These are phyloP conservation scores for Strigops habroptila DNA, from an alignment of 2,113 vertebrate genomes.

Conservation along the genomic window DNA sequence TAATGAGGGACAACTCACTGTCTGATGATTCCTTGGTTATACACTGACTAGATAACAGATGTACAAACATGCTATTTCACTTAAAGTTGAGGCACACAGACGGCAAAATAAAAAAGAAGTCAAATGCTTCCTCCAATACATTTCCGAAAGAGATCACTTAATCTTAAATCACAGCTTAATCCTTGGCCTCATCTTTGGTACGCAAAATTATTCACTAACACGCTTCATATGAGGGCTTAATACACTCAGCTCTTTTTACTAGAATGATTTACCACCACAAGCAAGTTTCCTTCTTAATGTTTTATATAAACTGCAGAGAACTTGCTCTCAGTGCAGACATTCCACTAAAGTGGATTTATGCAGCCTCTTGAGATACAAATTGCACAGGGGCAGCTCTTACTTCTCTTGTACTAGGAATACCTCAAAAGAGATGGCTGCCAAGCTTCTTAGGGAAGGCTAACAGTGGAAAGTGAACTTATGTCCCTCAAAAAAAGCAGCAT, in stretches of 20 bases:
- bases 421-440: neutral
- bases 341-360: neutral
- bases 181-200: neutral
- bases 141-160: neutral
- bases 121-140: neutral
- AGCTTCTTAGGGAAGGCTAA: neutral
- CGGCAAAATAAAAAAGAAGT: neutral
- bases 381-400: neutral
- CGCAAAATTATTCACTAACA: neutral
- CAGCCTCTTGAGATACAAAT: neutral
- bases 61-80: neutral
- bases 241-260: neutral
- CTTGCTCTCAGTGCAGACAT: neutral
- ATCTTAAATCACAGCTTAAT: neutral
- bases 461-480: neutral
- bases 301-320: neutral
- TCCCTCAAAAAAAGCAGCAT: neutral
- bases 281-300: neutral
- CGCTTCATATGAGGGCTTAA: neutral
- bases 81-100: neutral
- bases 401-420: neutral
- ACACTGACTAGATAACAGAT: neutral
- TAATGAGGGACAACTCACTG: neutral
- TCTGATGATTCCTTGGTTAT: neutral
- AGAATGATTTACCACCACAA: neutral